phyloP scores from a whole-genome alignment of 2,797 vertebrate species.

The Rhadinocentrus ornatus region DNA sequence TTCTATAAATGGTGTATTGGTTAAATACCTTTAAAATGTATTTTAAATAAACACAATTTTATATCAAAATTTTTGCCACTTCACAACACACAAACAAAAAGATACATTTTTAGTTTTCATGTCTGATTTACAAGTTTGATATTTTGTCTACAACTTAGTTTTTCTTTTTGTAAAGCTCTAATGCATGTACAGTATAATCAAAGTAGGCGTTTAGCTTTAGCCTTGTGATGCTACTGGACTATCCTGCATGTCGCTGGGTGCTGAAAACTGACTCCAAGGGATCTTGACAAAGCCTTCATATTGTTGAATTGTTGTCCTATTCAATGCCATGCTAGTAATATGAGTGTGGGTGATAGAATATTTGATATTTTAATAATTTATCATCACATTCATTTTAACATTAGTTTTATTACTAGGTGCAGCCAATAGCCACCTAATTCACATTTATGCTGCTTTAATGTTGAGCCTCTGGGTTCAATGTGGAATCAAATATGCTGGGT shows the following conservation, averaged over 20 bases:
- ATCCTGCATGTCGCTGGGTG: not conserved
- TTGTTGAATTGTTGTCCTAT: not conserved
- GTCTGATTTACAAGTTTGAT: too few relatives aligned
- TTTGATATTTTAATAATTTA: conserved; percentile 18
- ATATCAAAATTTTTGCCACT: too few relatives aligned
- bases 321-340: not conserved
- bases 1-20: too few relatives aligned
- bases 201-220: too few relatives aligned
- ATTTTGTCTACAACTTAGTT: too few relatives aligned
- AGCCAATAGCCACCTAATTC: not conserved
- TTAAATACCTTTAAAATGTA: too few relatives aligned
- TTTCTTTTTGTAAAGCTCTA: too few relatives aligned
- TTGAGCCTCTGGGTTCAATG: conserved; percentile 4
- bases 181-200: too few relatives aligned
- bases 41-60: too few relatives aligned
- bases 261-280: not conserved
- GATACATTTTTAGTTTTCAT: too few relatives aligned
- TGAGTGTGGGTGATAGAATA: conserved; percentile 1
- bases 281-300: not conserved
- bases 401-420: conserved; percentile 16
- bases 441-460: not conserved
- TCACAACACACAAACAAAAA: too few relatives aligned
- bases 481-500: conserved; percentile 1
- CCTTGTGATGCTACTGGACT: too few relatives aligned
- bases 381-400: conserved; percentile 5